Base-by-base conservation (phyloP, 2,113 vertebrate species). In the Syngnathus typhle region DNA sequence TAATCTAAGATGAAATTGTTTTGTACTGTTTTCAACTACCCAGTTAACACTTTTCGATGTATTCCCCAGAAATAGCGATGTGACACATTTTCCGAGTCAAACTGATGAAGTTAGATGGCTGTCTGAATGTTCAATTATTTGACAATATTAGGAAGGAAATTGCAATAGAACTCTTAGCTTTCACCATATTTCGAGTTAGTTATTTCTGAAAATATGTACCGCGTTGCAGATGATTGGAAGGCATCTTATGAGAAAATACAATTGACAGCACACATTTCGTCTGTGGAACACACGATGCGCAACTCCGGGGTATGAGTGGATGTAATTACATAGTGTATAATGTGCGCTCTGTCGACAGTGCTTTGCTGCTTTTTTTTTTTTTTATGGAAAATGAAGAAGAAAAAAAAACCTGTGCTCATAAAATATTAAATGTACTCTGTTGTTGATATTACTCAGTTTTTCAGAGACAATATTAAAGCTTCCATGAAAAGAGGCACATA, bases 61-160 rank as follows among this genome's bases (percentile, higher is more conserved):
- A 32, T 63, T 56, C 49, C 27, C 38, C n/a, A 16, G 60, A 62
- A 71, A 64, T 46, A 18, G 69, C 69, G 32, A 21, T 60, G 75
- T 74, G 65, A 44, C n/a, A 66, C 68, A 77, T 59, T 72, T 78
- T 80, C 54, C 70, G 65, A 52, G 2, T 65, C 51, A 83, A 82
- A 82, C 64, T n/a, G 64, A 77, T 82, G 78, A 72, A 72, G 69
- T 68, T 74, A 82, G 82, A 86, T 80, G 70, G 71, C 70, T 78
- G 66, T 78, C 69, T 71, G 75, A 63, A 74, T 85, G 75, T 80
- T 74, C 79, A 84, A 77, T 85, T 82, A 82, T 71, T 74, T 78
- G 73, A 41, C 65, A 79, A 68, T 82, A 72, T 75, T 51, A 13
- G 52, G 37, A 21, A 75, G 65, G 44, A 74, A 75, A 76, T 70